Conservation (phyloP, 2,888 invertebrate species). For the Doris montereyensis region DNA sequence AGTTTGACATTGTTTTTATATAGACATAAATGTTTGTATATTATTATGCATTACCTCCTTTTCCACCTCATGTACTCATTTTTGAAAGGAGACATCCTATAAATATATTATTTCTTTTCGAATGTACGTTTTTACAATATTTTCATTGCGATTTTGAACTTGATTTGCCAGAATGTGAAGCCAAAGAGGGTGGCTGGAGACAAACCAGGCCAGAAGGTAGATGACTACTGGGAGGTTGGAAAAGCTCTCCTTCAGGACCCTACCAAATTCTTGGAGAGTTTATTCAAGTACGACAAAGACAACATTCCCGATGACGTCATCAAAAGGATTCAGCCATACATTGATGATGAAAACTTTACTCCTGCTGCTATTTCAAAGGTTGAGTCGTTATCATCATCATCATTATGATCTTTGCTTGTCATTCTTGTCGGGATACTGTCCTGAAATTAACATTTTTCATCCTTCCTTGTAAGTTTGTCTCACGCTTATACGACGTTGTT, state of each 20-base stretch:
- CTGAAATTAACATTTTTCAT: too few species aligned
- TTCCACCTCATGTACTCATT: too few species aligned
- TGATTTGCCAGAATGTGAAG: conserved; percentile 65
- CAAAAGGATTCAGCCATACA: conserved; percentile 72
- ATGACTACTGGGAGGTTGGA: conserved; percentile 74
- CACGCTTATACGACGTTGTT: too few species aligned
- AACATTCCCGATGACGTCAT: conserved; percentile 73
- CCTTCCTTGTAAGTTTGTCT: too few species aligned
- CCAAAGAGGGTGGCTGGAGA: conserved; percentile 75
- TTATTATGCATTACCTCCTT: too few species aligned
- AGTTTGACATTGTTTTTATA: too few species aligned
- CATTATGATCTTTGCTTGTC: too few species aligned
- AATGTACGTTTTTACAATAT: neutral
- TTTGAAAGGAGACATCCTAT: neutral
- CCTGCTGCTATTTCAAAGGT: conserved; percentile 76
- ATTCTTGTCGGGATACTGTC: too few species aligned
- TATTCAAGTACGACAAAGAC: conserved; percentile 73
- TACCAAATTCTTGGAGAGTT: conserved; percentile 71
- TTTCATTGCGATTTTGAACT: too few species aligned
- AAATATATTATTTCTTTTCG: neutral
- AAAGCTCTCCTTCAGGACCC: conserved; percentile 72
- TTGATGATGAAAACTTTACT: conserved; percentile 71
- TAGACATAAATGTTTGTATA: too few species aligned
- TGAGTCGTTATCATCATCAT: too few species aligned
- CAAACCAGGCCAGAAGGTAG: conserved; percentile 73